Percentiles rank a stretch among this genome's conserved stretches.
phyloP scores from a whole-genome alignment of 2,113 vertebrate genomes.

The Fulmarus glacialis region DNA sequence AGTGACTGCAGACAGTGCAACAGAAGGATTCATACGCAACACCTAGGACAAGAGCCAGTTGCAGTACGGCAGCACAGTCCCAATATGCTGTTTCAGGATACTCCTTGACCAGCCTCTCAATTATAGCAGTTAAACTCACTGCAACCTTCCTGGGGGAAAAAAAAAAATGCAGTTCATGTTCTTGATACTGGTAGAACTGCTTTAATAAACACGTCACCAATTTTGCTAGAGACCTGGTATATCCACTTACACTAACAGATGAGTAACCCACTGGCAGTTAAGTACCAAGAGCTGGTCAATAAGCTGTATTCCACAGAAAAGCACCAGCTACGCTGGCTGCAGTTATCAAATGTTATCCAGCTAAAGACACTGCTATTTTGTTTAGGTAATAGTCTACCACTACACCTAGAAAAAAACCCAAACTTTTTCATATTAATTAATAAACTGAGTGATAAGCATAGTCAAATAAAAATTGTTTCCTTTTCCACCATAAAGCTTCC shows the following conservation, averaged over 20 bases:
- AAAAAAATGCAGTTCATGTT: neutral
- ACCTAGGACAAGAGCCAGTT: neutral
- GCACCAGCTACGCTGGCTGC: neutral
- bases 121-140: neutral
- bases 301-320: neutral
- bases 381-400: neutral
- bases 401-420: neutral
- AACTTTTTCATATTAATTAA: neutral
- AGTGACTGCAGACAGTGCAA: neutral
- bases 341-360: neutral
- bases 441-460: neutral
- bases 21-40: neutral
- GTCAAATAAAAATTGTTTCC: neutral
- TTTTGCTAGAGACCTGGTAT: neutral
- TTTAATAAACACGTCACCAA: neutral
- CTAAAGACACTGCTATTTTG: neutral
- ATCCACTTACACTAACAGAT: neutral
- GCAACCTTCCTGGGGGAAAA: neutral
- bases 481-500: neutral
- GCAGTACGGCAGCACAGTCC: neutral
- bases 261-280: neutral
- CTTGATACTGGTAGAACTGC: neutral
- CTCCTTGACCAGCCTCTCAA: neutral
- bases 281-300: neutral
- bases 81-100: neutral